A percentile compares a stretch with the other conserved stretches of the same genome.
These are phyloP conservation scores for Oreochromis spilurus DNA, from an alignment of 2,113 vertebrate genomes.

Conservation along the genomic window DNA sequence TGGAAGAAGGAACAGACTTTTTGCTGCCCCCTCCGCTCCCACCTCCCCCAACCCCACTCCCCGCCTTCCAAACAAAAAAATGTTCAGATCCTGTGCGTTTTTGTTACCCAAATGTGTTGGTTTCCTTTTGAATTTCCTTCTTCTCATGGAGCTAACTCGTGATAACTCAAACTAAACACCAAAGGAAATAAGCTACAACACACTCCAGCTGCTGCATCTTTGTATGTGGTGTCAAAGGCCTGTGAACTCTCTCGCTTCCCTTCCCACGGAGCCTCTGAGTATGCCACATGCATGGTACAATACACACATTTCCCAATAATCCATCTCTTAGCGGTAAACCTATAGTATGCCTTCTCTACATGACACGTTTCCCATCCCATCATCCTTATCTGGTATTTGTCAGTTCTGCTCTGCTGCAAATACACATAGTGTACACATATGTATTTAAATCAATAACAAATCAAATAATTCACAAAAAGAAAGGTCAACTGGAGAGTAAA, in stretches of 20 bases:
- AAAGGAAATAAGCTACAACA: background rate
- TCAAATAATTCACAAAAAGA: background rate
- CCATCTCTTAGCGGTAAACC: background rate
- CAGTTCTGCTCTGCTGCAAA: background rate
- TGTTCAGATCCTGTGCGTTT: constrained; percentile 4
- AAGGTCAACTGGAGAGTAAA: background rate
- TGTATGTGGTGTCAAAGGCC: background rate
- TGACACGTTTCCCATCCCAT: background rate
- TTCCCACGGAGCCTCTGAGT: background rate
- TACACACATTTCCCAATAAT: background rate
- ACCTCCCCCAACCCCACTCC: background rate
- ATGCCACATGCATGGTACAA: background rate
- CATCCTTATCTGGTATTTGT: background rate
- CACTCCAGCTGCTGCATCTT: background rate
- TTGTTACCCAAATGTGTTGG: background rate
- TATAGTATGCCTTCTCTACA: background rate
- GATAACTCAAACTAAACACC: background rate
- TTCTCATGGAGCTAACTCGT: background rate
- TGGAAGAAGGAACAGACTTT: constrained; percentile 33
- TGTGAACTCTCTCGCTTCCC: background rate
- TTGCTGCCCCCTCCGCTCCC: background rate
- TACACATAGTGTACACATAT: background rate
- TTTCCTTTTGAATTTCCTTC: background rate
- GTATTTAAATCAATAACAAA: background rate
- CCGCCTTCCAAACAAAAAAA: background rate